Conservation (phyloP, 1,140 invertebrate genomes). For the Zaprionus vittiger region DNA sequence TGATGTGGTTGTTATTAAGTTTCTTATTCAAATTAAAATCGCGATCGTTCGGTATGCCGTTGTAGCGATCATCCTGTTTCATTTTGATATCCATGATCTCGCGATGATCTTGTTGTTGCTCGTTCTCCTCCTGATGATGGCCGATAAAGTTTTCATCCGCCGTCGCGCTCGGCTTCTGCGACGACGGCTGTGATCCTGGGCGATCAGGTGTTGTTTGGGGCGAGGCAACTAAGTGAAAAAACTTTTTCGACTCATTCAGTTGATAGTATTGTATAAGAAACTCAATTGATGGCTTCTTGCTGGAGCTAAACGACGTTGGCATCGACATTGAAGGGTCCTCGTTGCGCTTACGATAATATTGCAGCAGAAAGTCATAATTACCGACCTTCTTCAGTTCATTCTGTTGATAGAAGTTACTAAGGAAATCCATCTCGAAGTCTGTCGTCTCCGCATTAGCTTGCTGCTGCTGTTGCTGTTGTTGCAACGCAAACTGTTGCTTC, state of each 20-base stretch:
- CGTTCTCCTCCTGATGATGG: slow-evolving; percentile 15
- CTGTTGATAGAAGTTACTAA: slow-evolving; percentile 79
- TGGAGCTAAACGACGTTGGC: slow-evolving; percentile 57
- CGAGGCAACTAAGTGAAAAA: slow-evolving; percentile 84
- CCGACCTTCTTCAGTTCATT: slow-evolving; percentile 70
- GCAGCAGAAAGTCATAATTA: slow-evolving; percentile 78
- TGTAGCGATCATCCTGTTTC: not conserved
- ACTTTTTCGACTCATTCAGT: slow-evolving; percentile 83
- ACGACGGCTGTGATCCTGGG: slow-evolving; percentile 43
- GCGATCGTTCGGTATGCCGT: not conserved
- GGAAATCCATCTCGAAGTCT: slow-evolving; percentile 69
- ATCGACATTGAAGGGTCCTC: slow-evolving; percentile 24
- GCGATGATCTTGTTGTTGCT: slow-evolving; percentile 16
- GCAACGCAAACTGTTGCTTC: slow-evolving; percentile 67
- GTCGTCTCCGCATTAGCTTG: slow-evolving; percentile 35
- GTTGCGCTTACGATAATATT: slow-evolving; percentile 74
- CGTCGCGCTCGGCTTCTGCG: slow-evolving; percentile 54
- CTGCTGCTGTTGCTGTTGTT: slow-evolving; percentile 24
- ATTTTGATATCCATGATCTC: not conserved
- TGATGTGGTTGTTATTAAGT: slow-evolving; percentile 55
- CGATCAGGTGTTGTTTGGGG: slow-evolving; percentile 75
- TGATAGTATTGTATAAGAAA: slow-evolving; percentile 82
- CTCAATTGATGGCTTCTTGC: slow-evolving; percentile 74
- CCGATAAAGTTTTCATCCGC: slow-evolving; percentile 47
- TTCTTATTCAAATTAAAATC: not conserved